phyloP scores from a whole-genome alignment of 2,888 invertebrate species.

The Apotomis betuletana region DNA sequence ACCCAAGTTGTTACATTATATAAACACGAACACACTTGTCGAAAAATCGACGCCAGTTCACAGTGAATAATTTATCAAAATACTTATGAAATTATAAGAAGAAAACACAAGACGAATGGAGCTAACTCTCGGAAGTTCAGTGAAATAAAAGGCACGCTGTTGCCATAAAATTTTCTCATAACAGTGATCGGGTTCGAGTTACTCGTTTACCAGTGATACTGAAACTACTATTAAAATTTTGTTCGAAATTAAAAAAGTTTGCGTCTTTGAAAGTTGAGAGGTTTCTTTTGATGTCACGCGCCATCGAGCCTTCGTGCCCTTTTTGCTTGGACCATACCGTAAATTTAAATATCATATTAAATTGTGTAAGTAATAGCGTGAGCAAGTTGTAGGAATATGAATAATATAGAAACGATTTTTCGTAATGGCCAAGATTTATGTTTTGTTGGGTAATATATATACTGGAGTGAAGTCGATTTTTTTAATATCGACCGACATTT shows the following conservation, averaged over 20 bases:
- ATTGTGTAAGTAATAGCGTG: background rate
- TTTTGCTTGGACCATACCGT: background rate
- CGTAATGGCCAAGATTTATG: no score
- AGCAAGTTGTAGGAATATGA: background rate
- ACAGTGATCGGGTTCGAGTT: background rate
- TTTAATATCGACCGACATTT: no score
- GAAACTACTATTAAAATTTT: background rate
- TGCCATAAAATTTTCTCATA: constrained; percentile 6
- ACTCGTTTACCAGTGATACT: background rate
- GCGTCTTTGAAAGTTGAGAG: background rate
- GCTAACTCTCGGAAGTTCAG: constrained; percentile 3
- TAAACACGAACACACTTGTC: no score
- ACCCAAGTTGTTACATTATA: no score
- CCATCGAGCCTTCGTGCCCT: background rate
- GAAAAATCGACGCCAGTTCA: no score
- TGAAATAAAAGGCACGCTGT: constrained; percentile 17
- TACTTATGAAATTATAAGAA: constrained; percentile 20
- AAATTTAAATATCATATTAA: background rate
- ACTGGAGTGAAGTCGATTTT: no score
- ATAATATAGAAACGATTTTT: background rate
- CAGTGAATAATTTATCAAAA: background rate
- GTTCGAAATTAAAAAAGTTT: constrained; percentile 1
- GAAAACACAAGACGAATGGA: constrained; percentile 7
- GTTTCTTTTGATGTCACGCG: background rate
- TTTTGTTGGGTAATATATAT: no score